phyloP scores from a whole-genome alignment of 1,140 invertebrate genomes.

The Wasmannia auropunctata region DNA sequence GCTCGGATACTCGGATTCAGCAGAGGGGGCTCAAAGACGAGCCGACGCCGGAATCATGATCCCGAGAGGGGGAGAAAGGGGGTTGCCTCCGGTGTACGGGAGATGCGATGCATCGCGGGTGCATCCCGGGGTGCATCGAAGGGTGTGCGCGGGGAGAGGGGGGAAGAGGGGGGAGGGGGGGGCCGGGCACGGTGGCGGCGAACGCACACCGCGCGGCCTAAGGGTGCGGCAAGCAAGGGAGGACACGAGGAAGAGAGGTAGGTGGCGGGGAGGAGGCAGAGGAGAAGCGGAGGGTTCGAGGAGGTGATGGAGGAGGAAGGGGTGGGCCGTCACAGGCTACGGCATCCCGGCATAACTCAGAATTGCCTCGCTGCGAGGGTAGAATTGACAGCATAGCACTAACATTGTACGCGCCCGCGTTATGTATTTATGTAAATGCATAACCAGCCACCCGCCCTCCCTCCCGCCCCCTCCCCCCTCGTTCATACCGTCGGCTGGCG shows the following conservation, averaged over 20 bases:
- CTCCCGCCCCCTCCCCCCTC: conserved; percentile 58
- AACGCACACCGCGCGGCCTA: conserved; percentile 42
- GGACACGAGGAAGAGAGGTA: neutral
- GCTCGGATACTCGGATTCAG: neutral
- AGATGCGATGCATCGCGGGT: conserved; percentile 23
- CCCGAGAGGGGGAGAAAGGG: neutral
- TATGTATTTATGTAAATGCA: conserved; percentile 86
- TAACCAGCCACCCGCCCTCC: conserved; percentile 74
- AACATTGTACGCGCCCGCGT: conserved; percentile 85
- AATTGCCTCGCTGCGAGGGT: conserved; percentile 84
- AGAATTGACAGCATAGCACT: conserved; percentile 85
- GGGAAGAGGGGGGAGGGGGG: too few species aligned
- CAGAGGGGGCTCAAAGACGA: conserved; percentile 7
- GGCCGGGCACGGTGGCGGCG: neutral
- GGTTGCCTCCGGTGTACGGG: neutral
- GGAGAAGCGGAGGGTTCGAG: conserved; percentile 8
- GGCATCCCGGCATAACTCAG: conserved; percentile 84
- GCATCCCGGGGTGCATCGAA: conserved; percentile 29
- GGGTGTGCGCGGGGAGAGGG: conserved; percentile 34
- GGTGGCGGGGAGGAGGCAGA: neutral
- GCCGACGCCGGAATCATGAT: conserved; percentile 17
- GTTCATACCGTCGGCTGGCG: conserved; percentile 34
- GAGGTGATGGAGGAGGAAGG: conserved; percentile 56
- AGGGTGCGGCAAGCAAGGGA: conserved; percentile 49
- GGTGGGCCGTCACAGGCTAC: conserved; percentile 78